Base-by-base conservation (phyloP, 2,113 vertebrate genomes). In the Leptosomus discolor region DNA sequence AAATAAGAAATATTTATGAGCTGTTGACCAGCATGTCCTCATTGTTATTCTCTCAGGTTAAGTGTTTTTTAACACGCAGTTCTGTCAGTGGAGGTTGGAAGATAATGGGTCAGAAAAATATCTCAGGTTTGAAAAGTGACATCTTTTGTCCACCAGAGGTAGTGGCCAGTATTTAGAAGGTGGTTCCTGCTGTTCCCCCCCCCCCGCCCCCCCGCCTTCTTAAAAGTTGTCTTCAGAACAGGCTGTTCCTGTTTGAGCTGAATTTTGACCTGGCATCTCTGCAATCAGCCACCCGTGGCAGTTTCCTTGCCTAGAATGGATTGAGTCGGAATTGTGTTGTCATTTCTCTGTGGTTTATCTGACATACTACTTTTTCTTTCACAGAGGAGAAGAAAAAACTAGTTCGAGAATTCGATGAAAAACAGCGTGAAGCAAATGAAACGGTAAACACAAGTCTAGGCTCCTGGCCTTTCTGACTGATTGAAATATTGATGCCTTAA, bases 321-420 rank as follows among this genome's bases (percentile, higher is more conserved):
- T n/a, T 24, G 21, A 74, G n/a, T 36, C 85, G 54, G 23, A 50
- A 34, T 64, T 83, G 18, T 64, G 23, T 83, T 83, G 41, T 70
- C 7, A 27, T 77, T 81, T 82, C 43, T 37, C 26, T 56, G 0
- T 34, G 9, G 41, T 61, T 65, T 83, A 11, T 71, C 36, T 97
- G 74, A 94, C 67, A 20, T 43, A 11, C 9, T 85, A 18, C 32
- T 65, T 89, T 96, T 7, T 89, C 36, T 97, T 96, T 96, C 88
- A 26, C 96, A 99, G 99, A 99, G 95, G 99, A 99, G 96, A 99
- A 98, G 98, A 99, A 99, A 97, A 99, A 98, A 85, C 65, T 99
- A 81, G 91, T 99, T 82, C 98, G 99, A 96, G 98, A 97, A 80
- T 99, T 99, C 45, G 99, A 99, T 97, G 99, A 99, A 96, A 99